Base-by-base conservation (phyloP, 2,113 vertebrate genomes). In the Saiga tatarica region DNA sequence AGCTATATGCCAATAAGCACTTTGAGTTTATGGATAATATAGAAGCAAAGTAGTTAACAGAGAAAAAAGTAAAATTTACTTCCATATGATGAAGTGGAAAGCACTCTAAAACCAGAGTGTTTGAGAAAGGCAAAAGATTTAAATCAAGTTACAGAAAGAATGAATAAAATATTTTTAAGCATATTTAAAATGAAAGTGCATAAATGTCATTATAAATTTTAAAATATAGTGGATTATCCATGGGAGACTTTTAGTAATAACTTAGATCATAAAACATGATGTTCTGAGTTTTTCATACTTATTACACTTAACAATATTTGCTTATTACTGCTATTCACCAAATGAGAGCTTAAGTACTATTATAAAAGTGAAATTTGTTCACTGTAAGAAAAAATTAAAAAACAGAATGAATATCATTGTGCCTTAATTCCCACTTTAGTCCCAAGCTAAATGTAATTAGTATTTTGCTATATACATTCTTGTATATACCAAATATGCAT, bases 11-110 rank as follows among this genome's bases (percentile, higher is more conserved):
- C 55, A 93, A 42, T 62, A 96, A 94, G 79, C 55, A 84, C 17
- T 91, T 53, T 83, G 87, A 91, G 36, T 95, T 96, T 83, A 79
- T 96, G 86, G 42, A 33, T 95, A 94, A 79, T 95, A 64, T 26
- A 74, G 71, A 96, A 87, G 84, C 50, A 93, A 82, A 87, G 23
- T 55, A 89, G 52, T 71, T 88, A 94, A 74, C 10, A 45, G 82
- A 95, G 23, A 60, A 53, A 57, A 91, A 59, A 83, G 7, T 94
- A 92, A 95, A 93, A 91, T 76, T 23, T 87, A 86, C 67, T 95
- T 95, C 12, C 2, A 57, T 36, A 50, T 12, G 36, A 83, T 36
- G 33, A 88, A 90, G 64, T 30, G 17, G 8, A 90, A 88, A 91
- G 47, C 23, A 89, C 52, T 96, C 28, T 76, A 36, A 89, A 93